Evolutionary conservation across 2,113 vertebrate genomes (phyloP), one percentile per base, ranked within the genome.

Genomic region (Terrapene triunguis): DNA sequence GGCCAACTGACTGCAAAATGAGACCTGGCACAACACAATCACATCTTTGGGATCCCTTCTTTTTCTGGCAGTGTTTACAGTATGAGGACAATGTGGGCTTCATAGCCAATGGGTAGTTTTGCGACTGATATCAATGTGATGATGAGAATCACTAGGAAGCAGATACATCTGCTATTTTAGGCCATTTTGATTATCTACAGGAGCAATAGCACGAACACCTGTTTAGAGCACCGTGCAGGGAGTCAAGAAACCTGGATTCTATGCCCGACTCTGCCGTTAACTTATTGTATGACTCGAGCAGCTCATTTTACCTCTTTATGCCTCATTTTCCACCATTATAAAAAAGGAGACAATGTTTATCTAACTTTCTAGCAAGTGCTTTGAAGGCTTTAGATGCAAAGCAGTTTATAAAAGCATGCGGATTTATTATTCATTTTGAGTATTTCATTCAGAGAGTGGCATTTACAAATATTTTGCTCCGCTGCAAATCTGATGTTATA

Each of bases 401-500:
- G 32, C 62, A n/a, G n/a, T 69, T 69, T 19, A 19, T 35, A 69
- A 69, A 69, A 69, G 62, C 35, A 35, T 69, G 35, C 17, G 5
- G 35, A 69, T 69, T 16, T 69, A 69, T 69, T 69, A 83, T 54
- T 72, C 78, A 93, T 92, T 87, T 85, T 82, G 47, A 76, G 89
- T 84, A 92, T 93, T 96, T 91, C 44, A 84, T 94, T 88, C 93
- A 72, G 82, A 93, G 86, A 93, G 94, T 81, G 89, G 74, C 80
- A 89, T n/a, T 79, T 88, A 89, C 62, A 94, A 95, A 87, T 57
- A 53, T 11, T 94, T n/a, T 32, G 42, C 54, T 57, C 87, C 53
- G 27, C 65, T 90, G 42, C 24, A 3, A 57, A 80, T 10, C 38
- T 69, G 42, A 82, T 87, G 62, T 94, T 76, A 65, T 35, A 74